These are phyloP conservation scores for Cephus sareptanus DNA, from an alignment of 2,888 invertebrate genomes.

Conservation along the genomic window DNA sequence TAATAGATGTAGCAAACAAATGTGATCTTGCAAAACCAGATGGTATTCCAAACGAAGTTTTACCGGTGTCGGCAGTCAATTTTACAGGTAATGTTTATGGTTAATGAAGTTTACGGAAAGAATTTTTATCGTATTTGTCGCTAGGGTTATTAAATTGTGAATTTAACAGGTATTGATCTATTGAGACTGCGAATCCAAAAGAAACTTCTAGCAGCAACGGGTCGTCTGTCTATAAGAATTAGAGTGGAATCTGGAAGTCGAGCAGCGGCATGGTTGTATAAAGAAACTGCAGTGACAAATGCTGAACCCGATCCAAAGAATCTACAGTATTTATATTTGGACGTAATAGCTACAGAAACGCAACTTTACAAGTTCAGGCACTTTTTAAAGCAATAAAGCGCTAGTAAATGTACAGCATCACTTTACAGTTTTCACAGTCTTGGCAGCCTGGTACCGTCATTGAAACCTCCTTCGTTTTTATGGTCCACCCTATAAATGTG, in stretches of 20 bases:
- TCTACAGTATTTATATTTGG: slow-evolving; percentile 69
- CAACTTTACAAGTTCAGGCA: slow-evolving; percentile 71
- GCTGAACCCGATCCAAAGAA: slow-evolving; percentile 68
- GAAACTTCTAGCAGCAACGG: slow-evolving; percentile 68
- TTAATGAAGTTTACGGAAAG: not conserved
- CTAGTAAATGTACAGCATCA: not conserved
- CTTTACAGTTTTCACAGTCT: not conserved
- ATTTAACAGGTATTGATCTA: slow-evolving; percentile 64
- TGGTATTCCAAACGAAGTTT: slow-evolving; percentile 43
- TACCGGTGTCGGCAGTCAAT: slow-evolving; percentile 68
- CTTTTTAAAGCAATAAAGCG: slow-evolving; percentile 43
- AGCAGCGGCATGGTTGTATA: slow-evolving; percentile 74
- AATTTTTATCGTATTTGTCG: not conserved
- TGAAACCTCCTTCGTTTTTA: not conserved
- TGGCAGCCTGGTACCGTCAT: not conserved
- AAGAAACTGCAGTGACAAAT: slow-evolving; percentile 72
- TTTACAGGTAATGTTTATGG: slow-evolving; percentile 53
- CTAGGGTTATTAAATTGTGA: not conserved
- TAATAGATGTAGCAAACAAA: slow-evolving; percentile 81
- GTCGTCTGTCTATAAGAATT: slow-evolving; percentile 68
- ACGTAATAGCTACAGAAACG: slow-evolving; percentile 70
- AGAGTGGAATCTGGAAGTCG: slow-evolving; percentile 71
- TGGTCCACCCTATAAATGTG: not conserved
- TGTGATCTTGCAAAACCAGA: slow-evolving; percentile 69
- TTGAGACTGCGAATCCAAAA: slow-evolving; percentile 66